A percentile compares a stretch with the other conserved stretches of the same genome.
Evolutionary conservation across 1,140 invertebrate species (phyloP).

Genomic region (Diabrotica undecimpunctata): DNA sequence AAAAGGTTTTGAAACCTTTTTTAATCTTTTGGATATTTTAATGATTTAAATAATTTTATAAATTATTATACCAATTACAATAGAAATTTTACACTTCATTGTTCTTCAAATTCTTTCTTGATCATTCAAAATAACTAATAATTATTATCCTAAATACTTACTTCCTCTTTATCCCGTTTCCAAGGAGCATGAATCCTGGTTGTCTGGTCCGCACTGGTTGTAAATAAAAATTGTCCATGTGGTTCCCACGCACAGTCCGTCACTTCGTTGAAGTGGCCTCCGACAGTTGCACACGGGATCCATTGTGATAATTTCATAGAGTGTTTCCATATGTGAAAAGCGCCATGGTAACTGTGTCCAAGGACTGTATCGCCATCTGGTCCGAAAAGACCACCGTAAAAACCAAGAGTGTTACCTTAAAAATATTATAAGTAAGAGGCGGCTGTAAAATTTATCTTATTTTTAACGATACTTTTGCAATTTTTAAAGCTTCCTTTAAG

Average conservation of each 20-base stretch:
- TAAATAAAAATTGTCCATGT: constrained; percentile 69
- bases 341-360: constrained; percentile 87
- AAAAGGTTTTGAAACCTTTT: no score
- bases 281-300: constrained; percentile 67
- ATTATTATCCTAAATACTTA: constrained; percentile 10
- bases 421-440: not conserved
- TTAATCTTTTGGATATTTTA: no score
- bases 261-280: constrained; percentile 85
- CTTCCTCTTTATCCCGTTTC: constrained; percentile 45
- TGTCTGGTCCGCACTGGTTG: constrained; percentile 82
- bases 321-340: constrained; percentile 87
- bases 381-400: constrained; percentile 83
- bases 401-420: constrained; percentile 74
- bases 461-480: not conserved
- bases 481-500: not conserved
- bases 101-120: no score
- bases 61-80: no score
- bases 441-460: not conserved
- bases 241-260: constrained; percentile 85
- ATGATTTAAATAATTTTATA: no score
- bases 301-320: constrained; percentile 54
- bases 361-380: constrained; percentile 68
- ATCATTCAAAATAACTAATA: no score
- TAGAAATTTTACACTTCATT: no score
- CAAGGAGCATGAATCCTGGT: constrained; percentile 86